Conservation (phyloP, 2,797 vertebrate species). For the Lycodopsis pacificus region DNA sequence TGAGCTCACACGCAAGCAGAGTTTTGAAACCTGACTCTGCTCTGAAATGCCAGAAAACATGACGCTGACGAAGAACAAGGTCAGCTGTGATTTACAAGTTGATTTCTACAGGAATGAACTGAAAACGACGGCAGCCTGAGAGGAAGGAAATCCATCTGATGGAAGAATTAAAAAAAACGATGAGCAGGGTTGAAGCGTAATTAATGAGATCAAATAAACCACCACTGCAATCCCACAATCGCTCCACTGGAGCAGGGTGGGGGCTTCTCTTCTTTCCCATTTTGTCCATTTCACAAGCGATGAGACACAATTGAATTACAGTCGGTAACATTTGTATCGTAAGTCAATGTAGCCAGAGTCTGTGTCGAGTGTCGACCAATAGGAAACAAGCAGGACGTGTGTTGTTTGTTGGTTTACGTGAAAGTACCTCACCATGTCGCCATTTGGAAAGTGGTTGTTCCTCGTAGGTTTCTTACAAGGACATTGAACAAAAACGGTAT, state of each 20-base stretch:
- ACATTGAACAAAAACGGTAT: neutral
- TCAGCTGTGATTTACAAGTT: neutral
- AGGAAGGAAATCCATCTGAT: neutral
- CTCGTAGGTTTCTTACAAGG: neutral
- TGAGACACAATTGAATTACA: neutral
- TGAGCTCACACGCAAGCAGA: neutral
- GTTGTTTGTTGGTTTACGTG: neutral
- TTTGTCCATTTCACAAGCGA: slow-evolving; percentile 13
- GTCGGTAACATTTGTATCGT: neutral
- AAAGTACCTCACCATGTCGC: neutral
- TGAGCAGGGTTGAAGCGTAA: neutral
- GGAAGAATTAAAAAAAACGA: neutral
- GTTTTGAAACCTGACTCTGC: neutral
- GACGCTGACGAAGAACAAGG: neutral
- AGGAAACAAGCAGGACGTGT: neutral
- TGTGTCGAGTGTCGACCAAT: neutral
- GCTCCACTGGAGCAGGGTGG: neutral
- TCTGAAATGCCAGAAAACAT: neutral
- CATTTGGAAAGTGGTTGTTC: neutral
- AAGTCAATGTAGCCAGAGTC: slow-evolving; percentile 6
- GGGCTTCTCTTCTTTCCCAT: neutral
- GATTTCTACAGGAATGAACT: neutral
- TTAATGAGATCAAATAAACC: neutral
- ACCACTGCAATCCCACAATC: neutral
- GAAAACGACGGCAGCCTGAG: neutral